phyloP scores from a whole-genome alignment of 1,140 invertebrate species.

The Zaprionus camerounensis region DNA sequence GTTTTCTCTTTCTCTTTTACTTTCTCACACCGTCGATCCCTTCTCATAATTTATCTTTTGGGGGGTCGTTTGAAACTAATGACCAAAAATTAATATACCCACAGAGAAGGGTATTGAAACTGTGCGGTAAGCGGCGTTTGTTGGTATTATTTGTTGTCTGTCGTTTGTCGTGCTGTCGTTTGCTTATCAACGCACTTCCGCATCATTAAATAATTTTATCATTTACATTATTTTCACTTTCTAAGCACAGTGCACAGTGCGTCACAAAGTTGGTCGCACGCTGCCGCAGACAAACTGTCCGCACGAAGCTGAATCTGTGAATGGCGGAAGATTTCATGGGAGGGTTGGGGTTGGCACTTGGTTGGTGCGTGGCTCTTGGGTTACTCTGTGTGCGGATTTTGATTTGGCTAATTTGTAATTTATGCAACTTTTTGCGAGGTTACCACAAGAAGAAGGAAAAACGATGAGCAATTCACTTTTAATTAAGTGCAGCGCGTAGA shows the following conservation, averaged over 20 bases:
- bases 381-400: conserved; percentile 39
- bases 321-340: neutral
- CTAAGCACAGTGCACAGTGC: conserved; percentile 65
- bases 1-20: neutral
- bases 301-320: neutral
- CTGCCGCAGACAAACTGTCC: conserved; percentile 16
- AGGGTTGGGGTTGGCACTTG: conserved; percentile 11
- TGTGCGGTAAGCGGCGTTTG: conserved; percentile 12
- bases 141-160: conserved; percentile 72
- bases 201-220: conserved; percentile 82
- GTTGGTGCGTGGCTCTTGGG: neutral
- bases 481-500: conserved; percentile 57
- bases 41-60: neutral
- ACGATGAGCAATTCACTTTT: conserved; percentile 64
- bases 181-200: conserved; percentile 80
- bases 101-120: conserved; percentile 20
- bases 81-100: conserved; percentile 1
- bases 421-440: conserved; percentile 61
- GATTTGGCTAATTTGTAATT: conserved; percentile 79
- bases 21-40: neutral
- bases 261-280: conserved; percentile 44
- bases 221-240: conserved; percentile 82
- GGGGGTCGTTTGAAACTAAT: neutral
- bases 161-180: conserved; percentile 62
- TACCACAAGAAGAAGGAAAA: conserved; percentile 27